Evolutionary conservation across 2,888 invertebrate genomes (phyloP), one percentile per base, ranked within the genome.

Genomic region (Nezara viridula): DNA sequence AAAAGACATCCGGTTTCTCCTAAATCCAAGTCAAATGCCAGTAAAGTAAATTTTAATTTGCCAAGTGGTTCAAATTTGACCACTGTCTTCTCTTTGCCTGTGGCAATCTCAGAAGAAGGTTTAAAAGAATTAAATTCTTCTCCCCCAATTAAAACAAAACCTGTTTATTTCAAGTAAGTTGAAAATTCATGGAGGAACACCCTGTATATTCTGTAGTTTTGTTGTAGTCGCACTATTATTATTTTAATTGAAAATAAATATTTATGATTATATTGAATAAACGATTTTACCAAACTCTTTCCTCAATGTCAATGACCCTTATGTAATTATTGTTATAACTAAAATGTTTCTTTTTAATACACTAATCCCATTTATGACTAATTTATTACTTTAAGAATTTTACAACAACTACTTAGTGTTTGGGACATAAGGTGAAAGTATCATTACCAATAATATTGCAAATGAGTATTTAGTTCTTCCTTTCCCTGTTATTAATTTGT

Each of bases 1-100:
- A 88, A 88, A 73, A 88, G 88, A 73, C 73, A 88, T 73, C 27
- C 73, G n/a, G 32, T 88, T 88, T n/a, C n/a, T 27, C 21, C 55
- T 66, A 49, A 24, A 1, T 19, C 44, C 12, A 52, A 24, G 24
- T 81, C 81, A 3, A 73, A 47, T 66, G 0, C 21, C 14, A 40
- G 47, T 55, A 88, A 66, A 88, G 73, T 49, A 24, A 44, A 32
- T 47, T 73, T 88, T 73, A 49, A 73, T 47, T 37, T 88, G 24
- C 88, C 88, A 66, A 40, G 19, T 49, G 44, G 37, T 66, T 86
- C 60, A 52, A 21, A 55, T 52, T 1, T n/a, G 16, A 73, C 44
- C 37, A 73, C n/a, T 66, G 47, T 32, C 5, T 24, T 27, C 21
- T 73, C 88, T 73, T 73, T 88, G 27, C 88, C 88, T 10, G 49